Conservation (phyloP, 2,113 vertebrate genomes). For the Sitta europaea region DNA sequence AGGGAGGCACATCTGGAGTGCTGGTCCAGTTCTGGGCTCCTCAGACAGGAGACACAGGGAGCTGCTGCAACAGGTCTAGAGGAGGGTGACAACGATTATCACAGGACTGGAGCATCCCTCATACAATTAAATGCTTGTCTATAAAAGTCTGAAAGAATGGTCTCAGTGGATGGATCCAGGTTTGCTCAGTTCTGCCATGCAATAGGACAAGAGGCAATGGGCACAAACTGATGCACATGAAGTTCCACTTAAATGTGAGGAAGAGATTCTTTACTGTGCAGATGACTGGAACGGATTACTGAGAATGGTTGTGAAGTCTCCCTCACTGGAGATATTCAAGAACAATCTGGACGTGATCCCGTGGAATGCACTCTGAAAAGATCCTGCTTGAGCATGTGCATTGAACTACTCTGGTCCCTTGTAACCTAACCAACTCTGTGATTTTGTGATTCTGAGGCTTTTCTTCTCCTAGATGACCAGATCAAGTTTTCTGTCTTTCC, state of each 20-base stretch:
- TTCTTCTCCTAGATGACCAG: background rate
- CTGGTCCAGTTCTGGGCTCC: background rate
- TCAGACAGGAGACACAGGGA: rapidly evolving
- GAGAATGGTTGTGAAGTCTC: background rate
- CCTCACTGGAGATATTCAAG: background rate
- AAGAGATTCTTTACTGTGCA: background rate
- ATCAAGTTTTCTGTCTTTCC: background rate
- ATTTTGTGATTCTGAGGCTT: background rate
- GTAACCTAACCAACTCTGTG: background rate
- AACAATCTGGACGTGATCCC: background rate
- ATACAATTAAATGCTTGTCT: background rate
- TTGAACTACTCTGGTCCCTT: background rate
- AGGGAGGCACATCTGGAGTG: background rate
- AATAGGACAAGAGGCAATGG: background rate
- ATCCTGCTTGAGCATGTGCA: background rate
- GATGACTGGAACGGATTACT: background rate
- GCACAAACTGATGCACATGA: background rate
- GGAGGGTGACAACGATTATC: background rate
- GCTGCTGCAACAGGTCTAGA: rapidly evolving
- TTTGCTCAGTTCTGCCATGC: background rate
- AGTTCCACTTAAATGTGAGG: background rate
- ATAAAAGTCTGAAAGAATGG: background rate
- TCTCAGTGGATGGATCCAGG: background rate
- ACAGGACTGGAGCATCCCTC: background rate
- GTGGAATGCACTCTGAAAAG: background rate